Percentiles rank a stretch among this genome's conserved stretches.
Conservation (phyloP, 2,888 invertebrate species). For the Eumerus sabulonum region DNA sequence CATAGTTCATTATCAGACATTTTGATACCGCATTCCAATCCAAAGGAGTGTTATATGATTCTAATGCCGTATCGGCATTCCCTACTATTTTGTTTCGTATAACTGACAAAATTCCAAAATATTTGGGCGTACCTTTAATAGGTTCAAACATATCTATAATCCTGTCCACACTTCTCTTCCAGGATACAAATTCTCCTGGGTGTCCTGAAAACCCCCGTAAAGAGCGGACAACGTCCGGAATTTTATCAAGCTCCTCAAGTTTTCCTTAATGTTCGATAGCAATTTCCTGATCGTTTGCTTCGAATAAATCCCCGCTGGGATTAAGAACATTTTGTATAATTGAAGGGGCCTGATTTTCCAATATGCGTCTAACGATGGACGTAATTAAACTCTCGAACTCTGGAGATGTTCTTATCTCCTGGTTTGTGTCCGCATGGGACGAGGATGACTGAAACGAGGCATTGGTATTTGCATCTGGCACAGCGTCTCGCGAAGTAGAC, state of each 20-base stretch:
- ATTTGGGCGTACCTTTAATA: slow-evolving; percentile 39
- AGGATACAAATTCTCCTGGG: slow-evolving; percentile 35
- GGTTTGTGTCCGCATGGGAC: not conserved
- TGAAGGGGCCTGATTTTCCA: slow-evolving; percentile 7
- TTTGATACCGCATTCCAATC: slow-evolving; percentile 40
- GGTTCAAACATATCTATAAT: slow-evolving; percentile 36
- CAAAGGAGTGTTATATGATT: slow-evolving; percentile 44
- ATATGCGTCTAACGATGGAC: not conserved
- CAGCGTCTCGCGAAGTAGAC: no score
- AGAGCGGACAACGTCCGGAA: slow-evolving; percentile 46
- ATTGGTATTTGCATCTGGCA: no score
- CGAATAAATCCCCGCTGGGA: not conserved
- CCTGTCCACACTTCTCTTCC: slow-evolving; percentile 43
- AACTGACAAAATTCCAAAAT: slow-evolving; percentile 40
- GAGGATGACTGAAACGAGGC: not conserved
- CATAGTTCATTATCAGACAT: slow-evolving; percentile 58
- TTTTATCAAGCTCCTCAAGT: slow-evolving; percentile 34
- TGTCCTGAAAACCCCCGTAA: slow-evolving; percentile 44
- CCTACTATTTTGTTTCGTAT: slow-evolving; percentile 42
- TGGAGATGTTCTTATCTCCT: slow-evolving; percentile 9
- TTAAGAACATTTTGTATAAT: slow-evolving; percentile 1
- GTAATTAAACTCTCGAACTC: slow-evolving; percentile 14
- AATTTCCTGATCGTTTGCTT: not conserved
- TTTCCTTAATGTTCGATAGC: not conserved
- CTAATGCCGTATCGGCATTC: slow-evolving; percentile 30